Evolutionary conservation across 2,113 vertebrate genomes (phyloP).

Genomic region (Agelaius tricolor): DNA sequence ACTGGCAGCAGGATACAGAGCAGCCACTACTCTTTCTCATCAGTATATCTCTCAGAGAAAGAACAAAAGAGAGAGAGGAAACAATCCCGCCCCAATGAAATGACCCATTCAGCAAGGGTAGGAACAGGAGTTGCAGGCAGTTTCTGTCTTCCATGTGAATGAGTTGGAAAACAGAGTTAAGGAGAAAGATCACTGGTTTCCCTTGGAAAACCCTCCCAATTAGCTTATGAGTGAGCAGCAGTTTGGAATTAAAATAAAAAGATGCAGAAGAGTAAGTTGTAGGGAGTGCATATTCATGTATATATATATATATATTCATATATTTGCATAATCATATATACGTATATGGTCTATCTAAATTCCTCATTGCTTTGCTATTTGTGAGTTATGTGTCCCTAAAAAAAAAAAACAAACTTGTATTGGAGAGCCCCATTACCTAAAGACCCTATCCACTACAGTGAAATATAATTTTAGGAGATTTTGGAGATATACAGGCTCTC

Average conservation of each 20-base stretch:
- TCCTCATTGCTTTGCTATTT: neutral
- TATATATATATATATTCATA: neutral
- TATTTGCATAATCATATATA: neutral
- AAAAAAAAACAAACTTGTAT: neutral
- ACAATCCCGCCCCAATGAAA: neutral
- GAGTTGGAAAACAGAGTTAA: neutral
- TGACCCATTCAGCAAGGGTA: neutral
- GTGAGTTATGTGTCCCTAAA: neutral
- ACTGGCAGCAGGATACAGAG: neutral
- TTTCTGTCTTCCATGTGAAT: neutral
- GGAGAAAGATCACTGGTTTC: neutral
- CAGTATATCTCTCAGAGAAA: neutral
- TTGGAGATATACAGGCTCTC: neutral
- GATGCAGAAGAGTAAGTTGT: neutral
- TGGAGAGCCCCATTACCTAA: neutral
- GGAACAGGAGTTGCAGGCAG: neutral
- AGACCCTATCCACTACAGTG: neutral
- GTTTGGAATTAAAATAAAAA: neutral
- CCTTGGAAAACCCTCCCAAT: neutral
- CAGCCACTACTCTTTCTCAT: neutral
- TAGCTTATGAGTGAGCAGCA: neutral
- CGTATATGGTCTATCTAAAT: neutral
- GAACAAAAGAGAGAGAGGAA: neutral
- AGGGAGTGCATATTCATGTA: neutral
- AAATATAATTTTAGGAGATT: neutral